Evolutionary conservation across 1,140 invertebrate genomes (phyloP).

Genomic region (Microplitis demolitor): DNA sequence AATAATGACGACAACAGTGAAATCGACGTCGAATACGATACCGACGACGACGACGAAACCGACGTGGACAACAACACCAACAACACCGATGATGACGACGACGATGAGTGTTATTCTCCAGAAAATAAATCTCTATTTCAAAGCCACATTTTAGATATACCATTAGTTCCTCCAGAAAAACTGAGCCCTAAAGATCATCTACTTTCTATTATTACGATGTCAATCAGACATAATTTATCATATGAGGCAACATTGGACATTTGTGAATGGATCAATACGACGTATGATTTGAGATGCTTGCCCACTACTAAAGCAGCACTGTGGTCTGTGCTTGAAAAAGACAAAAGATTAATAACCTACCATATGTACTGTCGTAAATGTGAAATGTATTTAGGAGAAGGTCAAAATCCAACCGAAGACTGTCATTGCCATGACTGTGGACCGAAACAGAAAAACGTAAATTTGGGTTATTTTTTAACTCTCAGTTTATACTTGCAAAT

Average conservation of each 20-base stretch:
- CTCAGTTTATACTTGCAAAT: neutral
- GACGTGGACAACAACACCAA: too few species aligned
- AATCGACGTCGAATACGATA: neutral
- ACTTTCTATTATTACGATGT: too few species aligned
- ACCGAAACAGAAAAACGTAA: neutral
- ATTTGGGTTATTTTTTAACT: neutral
- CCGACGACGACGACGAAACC: too few species aligned
- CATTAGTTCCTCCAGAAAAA: neutral
- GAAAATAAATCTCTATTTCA: neutral
- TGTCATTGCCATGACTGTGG: neutral
- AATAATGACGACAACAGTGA: neutral
- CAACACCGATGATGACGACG: neutral
- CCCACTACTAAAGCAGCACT: neutral
- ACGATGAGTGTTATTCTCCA: neutral
- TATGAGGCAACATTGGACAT: neutral
- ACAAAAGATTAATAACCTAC: neutral
- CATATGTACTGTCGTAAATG: neutral
- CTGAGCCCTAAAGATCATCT: neutral
- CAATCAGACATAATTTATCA: neutral
- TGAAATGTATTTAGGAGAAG: neutral
- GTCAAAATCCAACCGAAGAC: neutral
- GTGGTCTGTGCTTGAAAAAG: neutral
- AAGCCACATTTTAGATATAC: neutral
- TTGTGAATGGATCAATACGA: neutral
- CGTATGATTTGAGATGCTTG: neutral